phyloP scores from a whole-genome alignment of 1,140 invertebrate species.

The Homalodisca vitripennis region DNA sequence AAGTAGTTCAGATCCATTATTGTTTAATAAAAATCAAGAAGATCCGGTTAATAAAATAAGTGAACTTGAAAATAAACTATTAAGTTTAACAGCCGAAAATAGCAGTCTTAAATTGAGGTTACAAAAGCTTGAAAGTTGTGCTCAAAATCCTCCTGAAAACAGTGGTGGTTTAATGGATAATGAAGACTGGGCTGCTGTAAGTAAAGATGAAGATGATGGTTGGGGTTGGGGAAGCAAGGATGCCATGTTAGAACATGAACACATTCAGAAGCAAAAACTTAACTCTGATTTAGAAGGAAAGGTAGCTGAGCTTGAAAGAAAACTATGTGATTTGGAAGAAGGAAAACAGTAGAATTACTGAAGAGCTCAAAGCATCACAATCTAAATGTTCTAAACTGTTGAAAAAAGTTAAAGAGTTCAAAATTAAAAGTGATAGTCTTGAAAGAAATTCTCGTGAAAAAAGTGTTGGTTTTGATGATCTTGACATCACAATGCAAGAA shows the following conservation, averaged over 20 bases:
- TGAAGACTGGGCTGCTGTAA: slow-evolving; percentile 24
- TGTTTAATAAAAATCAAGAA: background rate
- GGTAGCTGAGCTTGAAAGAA: slow-evolving; percentile 51
- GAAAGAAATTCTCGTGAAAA: slow-evolving; percentile 55
- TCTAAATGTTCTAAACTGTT: slow-evolving; percentile 66
- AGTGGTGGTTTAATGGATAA: background rate
- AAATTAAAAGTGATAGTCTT: slow-evolving; percentile 60
- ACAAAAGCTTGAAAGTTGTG: slow-evolving; percentile 5
- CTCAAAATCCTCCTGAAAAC: background rate
- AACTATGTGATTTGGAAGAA: slow-evolving; percentile 52
- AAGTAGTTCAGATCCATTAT: too few relatives aligned
- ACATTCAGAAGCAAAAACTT: slow-evolving; percentile 40
- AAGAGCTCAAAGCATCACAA: slow-evolving; percentile 60
- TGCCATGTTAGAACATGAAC: slow-evolving; percentile 48
- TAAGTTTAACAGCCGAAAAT: background rate
- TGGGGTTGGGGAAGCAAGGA: slow-evolving; percentile 59
- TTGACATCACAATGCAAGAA: slow-evolving; percentile 72
- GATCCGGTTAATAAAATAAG: too few relatives aligned
- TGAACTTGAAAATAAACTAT: slow-evolving; percentile 13
- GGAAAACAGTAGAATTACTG: slow-evolving; percentile 52
- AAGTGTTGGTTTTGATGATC: slow-evolving; percentile 57
- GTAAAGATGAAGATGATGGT: slow-evolving; percentile 52
- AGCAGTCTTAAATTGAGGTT: slow-evolving; percentile 1
- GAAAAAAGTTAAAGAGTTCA: slow-evolving; percentile 74
- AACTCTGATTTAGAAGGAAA: slow-evolving; percentile 39